A percentile compares a stretch with the other conserved stretches of the same genome.
phyloP scores from a whole-genome alignment of 2,888 invertebrate genomes.

The Ommatoiulus sabulosus region DNA sequence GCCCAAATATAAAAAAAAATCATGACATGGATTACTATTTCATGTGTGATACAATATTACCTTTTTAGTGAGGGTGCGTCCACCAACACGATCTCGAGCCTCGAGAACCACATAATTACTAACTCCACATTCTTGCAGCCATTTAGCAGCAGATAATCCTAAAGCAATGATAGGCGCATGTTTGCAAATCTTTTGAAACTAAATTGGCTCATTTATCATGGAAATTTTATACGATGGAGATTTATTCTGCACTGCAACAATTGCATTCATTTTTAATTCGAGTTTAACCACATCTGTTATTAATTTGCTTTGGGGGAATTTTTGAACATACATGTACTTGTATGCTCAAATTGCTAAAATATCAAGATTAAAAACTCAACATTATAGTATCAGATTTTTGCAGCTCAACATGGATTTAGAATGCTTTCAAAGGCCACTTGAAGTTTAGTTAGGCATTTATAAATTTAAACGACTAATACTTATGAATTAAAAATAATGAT shows the following conservation, averaged over 20 bases:
- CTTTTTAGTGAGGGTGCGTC: neutral
- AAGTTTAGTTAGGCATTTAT: too few species aligned
- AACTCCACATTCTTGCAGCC: constrained; percentile 3
- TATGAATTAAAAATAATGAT: too few species aligned
- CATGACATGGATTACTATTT: neutral
- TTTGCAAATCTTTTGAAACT: neutral
- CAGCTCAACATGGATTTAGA: neutral
- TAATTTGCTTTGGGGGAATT: too few species aligned
- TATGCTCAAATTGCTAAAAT: too few species aligned
- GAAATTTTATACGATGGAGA: neutral
- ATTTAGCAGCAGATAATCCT: constrained; percentile 3
- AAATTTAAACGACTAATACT: too few species aligned
- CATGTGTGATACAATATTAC: neutral
- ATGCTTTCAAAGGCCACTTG: too few species aligned
- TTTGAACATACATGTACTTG: too few species aligned
- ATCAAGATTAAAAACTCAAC: too few species aligned
- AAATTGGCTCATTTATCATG: neutral
- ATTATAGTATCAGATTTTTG: too few species aligned
- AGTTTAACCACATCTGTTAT: too few species aligned
- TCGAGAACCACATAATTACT: neutral
- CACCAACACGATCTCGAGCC: constrained; percentile 1
- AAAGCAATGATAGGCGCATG: neutral
- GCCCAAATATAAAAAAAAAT: neutral
- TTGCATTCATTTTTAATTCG: too few species aligned
- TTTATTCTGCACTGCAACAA: too few species aligned